Evolutionary conservation across 2,888 invertebrate species (phyloP).

Genomic region (Sphinx pinastri): DNA sequence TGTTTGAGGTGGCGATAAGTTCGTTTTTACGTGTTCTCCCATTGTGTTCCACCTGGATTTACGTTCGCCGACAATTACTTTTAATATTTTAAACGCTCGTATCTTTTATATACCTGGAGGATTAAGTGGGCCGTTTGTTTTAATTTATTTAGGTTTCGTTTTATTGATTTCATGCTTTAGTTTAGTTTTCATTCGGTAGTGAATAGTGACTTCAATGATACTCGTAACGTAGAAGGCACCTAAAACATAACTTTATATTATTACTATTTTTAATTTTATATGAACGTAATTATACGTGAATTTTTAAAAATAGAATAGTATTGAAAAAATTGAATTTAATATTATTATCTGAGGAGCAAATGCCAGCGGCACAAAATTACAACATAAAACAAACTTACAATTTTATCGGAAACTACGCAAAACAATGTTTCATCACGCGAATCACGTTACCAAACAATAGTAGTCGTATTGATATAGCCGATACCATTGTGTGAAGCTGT

Average conservation of each 20-base stretch:
- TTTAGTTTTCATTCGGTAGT: not conserved
- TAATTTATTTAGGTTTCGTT: too few relatives aligned
- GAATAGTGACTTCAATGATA: too few relatives aligned
- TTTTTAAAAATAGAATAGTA: not conserved
- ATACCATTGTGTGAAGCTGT: slow-evolving; percentile 53
- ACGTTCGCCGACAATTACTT: slow-evolving; percentile 38
- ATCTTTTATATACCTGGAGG: slow-evolving; percentile 33
- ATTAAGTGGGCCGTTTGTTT: not conserved
- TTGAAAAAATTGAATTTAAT: not conserved
- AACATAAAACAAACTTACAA: slow-evolving; percentile 2
- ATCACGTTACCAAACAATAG: slow-evolving; percentile 15
- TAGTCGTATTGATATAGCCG: slow-evolving; percentile 39
- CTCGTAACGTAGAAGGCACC: too few relatives aligned
- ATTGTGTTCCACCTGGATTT: slow-evolving; percentile 24
- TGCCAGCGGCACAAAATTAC: not conserved
- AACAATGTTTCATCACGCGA: slow-evolving; percentile 23
- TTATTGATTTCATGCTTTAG: not conserved
- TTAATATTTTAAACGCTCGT: slow-evolving; percentile 37
- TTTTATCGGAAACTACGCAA: slow-evolving; percentile 29
- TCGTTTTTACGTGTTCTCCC: slow-evolving; percentile 53
- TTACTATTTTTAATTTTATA: too few relatives aligned
- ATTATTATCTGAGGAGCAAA: not conserved
- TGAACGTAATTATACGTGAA: not conserved
- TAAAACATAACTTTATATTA: too few relatives aligned
- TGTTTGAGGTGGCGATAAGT: slow-evolving; percentile 75